These are phyloP conservation scores for Scrobipalpa atriplicella DNA, from an alignment of 2,888 invertebrate genomes.

Conservation along the genomic window DNA sequence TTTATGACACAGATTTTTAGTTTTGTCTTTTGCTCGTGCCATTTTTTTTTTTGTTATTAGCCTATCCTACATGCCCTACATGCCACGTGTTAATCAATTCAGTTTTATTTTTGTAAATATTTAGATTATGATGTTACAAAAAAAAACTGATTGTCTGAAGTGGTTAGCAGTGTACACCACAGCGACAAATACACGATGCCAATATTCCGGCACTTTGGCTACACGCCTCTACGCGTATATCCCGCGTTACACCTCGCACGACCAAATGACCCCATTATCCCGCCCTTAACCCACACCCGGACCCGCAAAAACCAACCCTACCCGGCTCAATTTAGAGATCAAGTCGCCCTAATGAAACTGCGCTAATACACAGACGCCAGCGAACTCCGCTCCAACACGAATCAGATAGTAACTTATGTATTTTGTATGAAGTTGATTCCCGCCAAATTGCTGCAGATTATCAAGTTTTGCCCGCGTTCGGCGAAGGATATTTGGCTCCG, in stretches of 20 bases:
- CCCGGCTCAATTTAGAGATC: conserved; percentile 45
- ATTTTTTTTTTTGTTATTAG: too few species aligned
- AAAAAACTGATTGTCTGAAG: not conserved
- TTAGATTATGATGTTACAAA: too few species aligned
- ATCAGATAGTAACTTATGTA: conserved; percentile 67
- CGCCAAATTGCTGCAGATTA: conserved; percentile 59
- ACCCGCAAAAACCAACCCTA: conserved; percentile 55
- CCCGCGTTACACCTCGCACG: conserved; percentile 65
- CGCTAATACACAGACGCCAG: conserved; percentile 57
- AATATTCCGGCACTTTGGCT: conserved; percentile 67
- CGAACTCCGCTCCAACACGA: conserved; percentile 56
- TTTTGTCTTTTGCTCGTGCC: too few species aligned
- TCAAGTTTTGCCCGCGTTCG: conserved; percentile 48
- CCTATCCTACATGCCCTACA: too few species aligned
- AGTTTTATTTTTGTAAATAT: too few species aligned
- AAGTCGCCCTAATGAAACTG: conserved; percentile 41
- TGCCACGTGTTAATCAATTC: too few species aligned
- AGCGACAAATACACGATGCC: conserved; percentile 58
- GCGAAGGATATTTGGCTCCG: conserved; percentile 27
- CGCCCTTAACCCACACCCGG: conserved; percentile 53
- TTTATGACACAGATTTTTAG: too few species aligned
- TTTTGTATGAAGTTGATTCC: conserved; percentile 60
- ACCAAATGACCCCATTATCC: conserved; percentile 73
- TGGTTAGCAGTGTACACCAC: conserved; percentile 45
- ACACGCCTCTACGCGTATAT: conserved; percentile 62